Percentiles rank a stretch among this genome's conserved stretches.
Conservation (phyloP, 2,113 vertebrate species). For the Prochilodus magdalenae region DNA sequence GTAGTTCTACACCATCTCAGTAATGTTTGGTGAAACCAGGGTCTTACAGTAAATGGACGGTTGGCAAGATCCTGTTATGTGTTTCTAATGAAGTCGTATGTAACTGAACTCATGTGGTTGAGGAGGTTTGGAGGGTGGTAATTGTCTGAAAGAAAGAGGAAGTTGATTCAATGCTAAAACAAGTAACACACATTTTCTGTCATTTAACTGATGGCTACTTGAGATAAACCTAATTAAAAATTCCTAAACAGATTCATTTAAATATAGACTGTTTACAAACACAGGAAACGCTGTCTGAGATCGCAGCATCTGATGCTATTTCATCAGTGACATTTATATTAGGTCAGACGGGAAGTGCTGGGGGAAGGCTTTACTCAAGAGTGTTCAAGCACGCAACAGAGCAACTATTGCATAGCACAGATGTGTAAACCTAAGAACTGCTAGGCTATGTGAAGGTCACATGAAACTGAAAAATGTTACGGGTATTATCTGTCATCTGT, state of each 20-base stretch:
- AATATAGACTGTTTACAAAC: background rate
- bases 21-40: no score
- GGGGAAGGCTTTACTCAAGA: no score
- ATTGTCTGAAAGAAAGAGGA: background rate
- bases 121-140: background rate
- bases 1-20: background rate
- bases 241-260: background rate
- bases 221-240: background rate
- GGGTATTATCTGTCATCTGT: no score
- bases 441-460: no score
- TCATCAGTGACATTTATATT: no score
- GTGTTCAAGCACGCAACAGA: no score
- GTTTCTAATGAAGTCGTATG: background rate
- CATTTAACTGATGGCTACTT: background rate
- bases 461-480: no score
- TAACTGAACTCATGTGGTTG: background rate
- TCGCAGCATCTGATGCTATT: no score
- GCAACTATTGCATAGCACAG: no score
- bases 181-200: background rate
- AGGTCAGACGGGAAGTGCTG: no score
- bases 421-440: no score
- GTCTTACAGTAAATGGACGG: background rate
- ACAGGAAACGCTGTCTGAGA: no score
- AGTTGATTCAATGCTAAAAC: background rate
- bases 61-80: background rate